These are phyloP conservation scores for Strigamia transsilvanica DNA, from an alignment of 2,888 invertebrate genomes.

Conservation along the genomic window DNA sequence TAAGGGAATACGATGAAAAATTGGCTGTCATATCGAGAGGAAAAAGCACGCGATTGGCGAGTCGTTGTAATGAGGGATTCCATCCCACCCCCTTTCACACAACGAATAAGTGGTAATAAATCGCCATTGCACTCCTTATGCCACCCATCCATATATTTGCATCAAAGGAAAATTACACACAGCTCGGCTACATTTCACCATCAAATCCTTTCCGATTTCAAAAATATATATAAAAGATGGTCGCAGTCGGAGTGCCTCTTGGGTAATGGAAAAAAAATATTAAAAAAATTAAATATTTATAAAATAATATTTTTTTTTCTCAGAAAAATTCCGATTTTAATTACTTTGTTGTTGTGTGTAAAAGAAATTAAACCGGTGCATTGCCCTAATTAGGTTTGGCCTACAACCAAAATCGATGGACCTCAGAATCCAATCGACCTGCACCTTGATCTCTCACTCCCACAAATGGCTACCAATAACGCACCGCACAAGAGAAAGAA, in stretches of 20 bases:
- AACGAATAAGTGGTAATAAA: constrained; percentile 40
- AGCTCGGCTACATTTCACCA: constrained; percentile 35
- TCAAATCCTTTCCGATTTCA: constrained; percentile 22
- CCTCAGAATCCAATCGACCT: constrained; percentile 47
- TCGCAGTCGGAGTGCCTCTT: neutral
- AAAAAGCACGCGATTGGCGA: constrained; percentile 49
- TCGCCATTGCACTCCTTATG: constrained; percentile 45
- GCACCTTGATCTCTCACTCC: constrained; percentile 45
- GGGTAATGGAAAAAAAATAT: neutral
- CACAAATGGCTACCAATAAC: constrained; percentile 48
- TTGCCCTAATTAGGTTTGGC: constrained; percentile 48
- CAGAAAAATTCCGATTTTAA: neutral
- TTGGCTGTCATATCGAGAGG: constrained; percentile 38
- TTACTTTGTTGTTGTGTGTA: neutral
- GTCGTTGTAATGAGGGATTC: constrained; percentile 38
- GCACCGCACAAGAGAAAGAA: neutral
- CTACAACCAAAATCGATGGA: constrained; percentile 47
- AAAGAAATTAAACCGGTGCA: constrained; percentile 23
- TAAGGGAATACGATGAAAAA: constrained; percentile 49
- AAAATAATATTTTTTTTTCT: neutral
- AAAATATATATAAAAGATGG: neutral
- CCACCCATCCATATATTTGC: constrained; percentile 47
- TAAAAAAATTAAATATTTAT: neutral
- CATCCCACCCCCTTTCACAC: constrained; percentile 38
- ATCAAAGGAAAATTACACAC: constrained; percentile 41